A percentile compares a stretch with the other conserved stretches of the same genome.
Conservation (phyloP, 2,888 invertebrate genomes). For the Lepidocyrtoides sp. region DNA sequence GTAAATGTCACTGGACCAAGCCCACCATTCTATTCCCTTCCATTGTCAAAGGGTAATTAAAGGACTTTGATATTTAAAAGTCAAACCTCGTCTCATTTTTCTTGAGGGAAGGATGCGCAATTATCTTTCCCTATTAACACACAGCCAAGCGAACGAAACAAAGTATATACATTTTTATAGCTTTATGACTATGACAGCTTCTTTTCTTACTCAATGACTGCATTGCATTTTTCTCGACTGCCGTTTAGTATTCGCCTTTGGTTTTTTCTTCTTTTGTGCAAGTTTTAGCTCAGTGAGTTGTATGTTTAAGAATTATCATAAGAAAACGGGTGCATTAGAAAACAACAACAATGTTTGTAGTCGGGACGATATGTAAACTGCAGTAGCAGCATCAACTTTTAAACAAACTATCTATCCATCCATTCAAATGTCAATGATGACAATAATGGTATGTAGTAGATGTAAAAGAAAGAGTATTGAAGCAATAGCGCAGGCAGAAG, state of each 20-base stretch:
- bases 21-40: background rate
- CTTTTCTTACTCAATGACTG: background rate
- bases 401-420: background rate
- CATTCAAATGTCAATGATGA: conserved; percentile 62
- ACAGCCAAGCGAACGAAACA: background rate
- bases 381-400: conserved; percentile 2
- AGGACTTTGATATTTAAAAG: conserved; percentile 35
- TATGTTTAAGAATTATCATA: background rate
- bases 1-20: conserved; percentile 29
- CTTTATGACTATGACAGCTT: too few relatives aligned
- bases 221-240: background rate
- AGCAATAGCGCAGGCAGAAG: background rate
- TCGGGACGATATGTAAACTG: too few relatives aligned
- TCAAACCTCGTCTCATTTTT: conserved; percentile 26
- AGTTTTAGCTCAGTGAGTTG: background rate
- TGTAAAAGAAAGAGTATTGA: background rate
- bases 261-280: background rate
- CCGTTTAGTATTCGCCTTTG: background rate
- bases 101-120: background rate
- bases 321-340: conserved; percentile 1
- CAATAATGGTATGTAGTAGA: conserved; percentile 14
- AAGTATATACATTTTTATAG: background rate
- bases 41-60: conserved; percentile 12
- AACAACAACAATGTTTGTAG: background rate
- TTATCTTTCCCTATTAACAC: background rate